Evolutionary conservation across 2,888 invertebrate genomes (phyloP).

Genomic region (Brenthis daphne): DNA sequence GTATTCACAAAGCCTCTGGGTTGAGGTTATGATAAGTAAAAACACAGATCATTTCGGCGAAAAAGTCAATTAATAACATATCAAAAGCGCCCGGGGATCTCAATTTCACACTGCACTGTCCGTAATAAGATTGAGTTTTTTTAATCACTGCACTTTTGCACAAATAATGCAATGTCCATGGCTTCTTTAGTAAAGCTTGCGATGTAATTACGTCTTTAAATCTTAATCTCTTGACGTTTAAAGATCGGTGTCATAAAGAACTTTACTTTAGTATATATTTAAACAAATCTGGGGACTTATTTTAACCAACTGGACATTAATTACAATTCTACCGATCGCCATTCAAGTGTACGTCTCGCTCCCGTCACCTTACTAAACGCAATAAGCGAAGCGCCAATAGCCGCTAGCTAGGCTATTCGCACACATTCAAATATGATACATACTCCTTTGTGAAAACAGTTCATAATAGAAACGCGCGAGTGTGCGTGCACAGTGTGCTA

Average conservation of each 20-base stretch:
- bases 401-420: slow-evolving; percentile 14
- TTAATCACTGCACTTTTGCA: slow-evolving; percentile 60
- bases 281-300: slow-evolving; percentile 18
- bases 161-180: slow-evolving; percentile 55
- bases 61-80: slow-evolving; percentile 56
- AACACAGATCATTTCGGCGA: slow-evolving; percentile 61
- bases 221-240: slow-evolving; percentile 27
- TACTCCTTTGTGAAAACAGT: slow-evolving; percentile 55
- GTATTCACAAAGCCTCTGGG: slow-evolving; percentile 69
- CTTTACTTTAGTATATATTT: slow-evolving; percentile 10
- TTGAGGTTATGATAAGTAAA: slow-evolving; percentile 74
- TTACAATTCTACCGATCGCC: slow-evolving; percentile 42
- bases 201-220: slow-evolving; percentile 32
- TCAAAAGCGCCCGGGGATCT: slow-evolving; percentile 46
- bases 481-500: slow-evolving; percentile 66
- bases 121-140: slow-evolving; percentile 45
- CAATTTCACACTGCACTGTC: slow-evolving; percentile 47
- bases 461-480: slow-evolving; percentile 45
- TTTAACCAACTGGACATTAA: slow-evolving; percentile 36
- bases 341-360: slow-evolving; percentile 42
- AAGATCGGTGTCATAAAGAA: slow-evolving; percentile 24
- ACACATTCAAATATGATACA: slow-evolving; percentile 40
- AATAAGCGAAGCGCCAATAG: slow-evolving; percentile 40
- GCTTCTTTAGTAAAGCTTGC: slow-evolving; percentile 48
- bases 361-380: slow-evolving; percentile 43